phyloP scores from a whole-genome alignment of 1,140 invertebrate genomes.

The Cryptotermes secundus region DNA sequence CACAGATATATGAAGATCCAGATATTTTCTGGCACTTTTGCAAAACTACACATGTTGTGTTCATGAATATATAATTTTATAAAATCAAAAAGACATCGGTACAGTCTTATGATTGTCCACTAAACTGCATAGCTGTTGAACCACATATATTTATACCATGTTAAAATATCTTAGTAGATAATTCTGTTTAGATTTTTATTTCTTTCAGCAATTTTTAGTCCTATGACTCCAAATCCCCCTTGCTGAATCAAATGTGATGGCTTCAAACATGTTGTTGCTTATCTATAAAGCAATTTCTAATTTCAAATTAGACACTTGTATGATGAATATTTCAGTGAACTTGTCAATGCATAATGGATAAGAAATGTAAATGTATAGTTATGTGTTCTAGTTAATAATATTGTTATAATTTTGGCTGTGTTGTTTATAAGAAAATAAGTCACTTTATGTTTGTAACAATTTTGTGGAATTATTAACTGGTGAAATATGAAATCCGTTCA shows the following conservation, averaged over 20 bases:
- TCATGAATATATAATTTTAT: not conserved
- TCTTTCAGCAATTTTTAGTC: not conserved
- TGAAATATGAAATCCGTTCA: too few species aligned
- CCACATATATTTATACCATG: not conserved
- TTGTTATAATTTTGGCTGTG: too few species aligned
- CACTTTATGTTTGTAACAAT: too few species aligned
- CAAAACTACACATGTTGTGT: not conserved
- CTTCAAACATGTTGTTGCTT: not conserved
- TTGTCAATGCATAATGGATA: too few species aligned
- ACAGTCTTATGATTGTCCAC: too few species aligned
- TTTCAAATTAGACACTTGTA: not conserved
- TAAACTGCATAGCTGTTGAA: too few species aligned
- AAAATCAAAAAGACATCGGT: too few species aligned
- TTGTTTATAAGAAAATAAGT: too few species aligned
- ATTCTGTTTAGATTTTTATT: not conserved
- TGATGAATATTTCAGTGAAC: too few species aligned
- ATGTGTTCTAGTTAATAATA: too few species aligned
- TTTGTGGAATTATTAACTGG: too few species aligned
- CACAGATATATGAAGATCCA: not conserved
- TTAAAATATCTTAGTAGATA: not conserved
- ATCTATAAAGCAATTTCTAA: not conserved
- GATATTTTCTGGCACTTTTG: not conserved
- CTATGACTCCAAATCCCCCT: not conserved
- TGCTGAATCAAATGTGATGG: not conserved
- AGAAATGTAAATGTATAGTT: too few species aligned